Conservation (phyloP, 2,113 vertebrate species). For the Felis catus region F.catus_Fca126_mat1.0 CM031420.1:130809001-130809500, state of each 20-base stretch:
- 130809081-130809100: background rate
- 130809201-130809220: background rate
- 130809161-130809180: background rate
- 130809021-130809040: background rate
- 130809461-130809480: background rate
- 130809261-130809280: background rate
- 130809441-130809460: background rate
- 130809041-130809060: background rate
- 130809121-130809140: background rate
- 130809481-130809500: background rate
- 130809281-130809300: background rate
- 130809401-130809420: background rate
- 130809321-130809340: background rate
- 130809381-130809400: background rate
- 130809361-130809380: background rate
- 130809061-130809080: background rate
- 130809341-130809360: background rate
- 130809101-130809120: background rate
- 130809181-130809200: background rate
- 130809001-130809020: background rate
- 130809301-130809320: background rate
- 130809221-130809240: background rate
- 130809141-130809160: background rate
- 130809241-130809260: background rate
- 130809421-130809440: background rate